Conservation (phyloP, 2,113 vertebrate species). For the Crypturellus undulatus region DNA sequence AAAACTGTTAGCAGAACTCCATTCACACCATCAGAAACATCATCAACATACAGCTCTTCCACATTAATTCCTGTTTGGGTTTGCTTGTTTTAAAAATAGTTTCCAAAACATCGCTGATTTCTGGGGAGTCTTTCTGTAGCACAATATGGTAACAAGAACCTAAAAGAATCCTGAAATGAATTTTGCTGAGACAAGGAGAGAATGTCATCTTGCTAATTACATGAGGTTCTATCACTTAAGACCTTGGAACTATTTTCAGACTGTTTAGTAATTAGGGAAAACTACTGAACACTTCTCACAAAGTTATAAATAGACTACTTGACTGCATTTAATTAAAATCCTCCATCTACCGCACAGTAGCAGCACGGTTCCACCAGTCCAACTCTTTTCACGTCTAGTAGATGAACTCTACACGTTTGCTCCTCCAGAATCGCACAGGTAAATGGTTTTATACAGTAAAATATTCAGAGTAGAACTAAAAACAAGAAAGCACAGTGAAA, state of each 20-base stretch:
- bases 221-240: conserved; percentile 2
- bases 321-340: conserved; percentile 45
- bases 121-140: not conserved
- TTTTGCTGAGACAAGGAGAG: conserved; percentile 32
- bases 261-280: conserved; percentile 39
- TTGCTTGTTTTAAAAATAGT: not conserved
- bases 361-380: not conserved
- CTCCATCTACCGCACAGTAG: not conserved
- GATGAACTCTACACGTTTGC: not conserved
- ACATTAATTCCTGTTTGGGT: not conserved
- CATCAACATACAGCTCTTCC: not conserved
- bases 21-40: not conserved
- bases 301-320: conserved; percentile 32
- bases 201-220: conserved; percentile 29
- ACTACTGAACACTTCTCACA: not conserved
- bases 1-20: not conserved
- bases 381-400: not conserved
- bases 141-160: not conserved
- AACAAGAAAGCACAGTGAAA: not conserved
- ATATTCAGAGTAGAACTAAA: not conserved
- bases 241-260: conserved; percentile 29
- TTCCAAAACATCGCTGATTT: conserved; percentile 16
- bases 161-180: not conserved
- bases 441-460: not conserved
- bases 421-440: not conserved